phyloP scores from a whole-genome alignment of 2,888 invertebrate species.

The Drosophila monieri region DNA sequence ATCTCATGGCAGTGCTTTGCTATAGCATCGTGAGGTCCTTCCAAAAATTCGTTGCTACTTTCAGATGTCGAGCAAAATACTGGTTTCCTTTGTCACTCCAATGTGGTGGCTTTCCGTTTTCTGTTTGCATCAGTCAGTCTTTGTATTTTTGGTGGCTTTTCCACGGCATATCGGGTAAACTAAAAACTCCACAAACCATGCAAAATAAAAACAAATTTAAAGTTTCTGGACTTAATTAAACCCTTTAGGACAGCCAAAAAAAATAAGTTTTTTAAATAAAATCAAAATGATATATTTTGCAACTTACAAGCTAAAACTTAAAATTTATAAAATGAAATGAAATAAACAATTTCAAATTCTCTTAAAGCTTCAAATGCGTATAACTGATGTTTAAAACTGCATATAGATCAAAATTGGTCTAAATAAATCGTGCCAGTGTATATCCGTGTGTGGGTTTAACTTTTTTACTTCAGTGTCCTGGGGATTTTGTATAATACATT shows the following conservation, averaged over 20 bases:
- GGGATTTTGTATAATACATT: constrained; percentile 73
- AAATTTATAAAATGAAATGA: constrained; percentile 40
- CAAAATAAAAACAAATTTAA: constrained; percentile 18
- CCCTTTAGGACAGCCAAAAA: not conserved
- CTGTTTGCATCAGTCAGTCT: constrained; percentile 35
- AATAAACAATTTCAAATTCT: constrained; percentile 43
- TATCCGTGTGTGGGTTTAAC: constrained; percentile 20
- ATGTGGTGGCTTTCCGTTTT: constrained; percentile 12
- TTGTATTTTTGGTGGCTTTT: constrained; percentile 32
- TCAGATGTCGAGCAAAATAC: constrained; percentile 20
- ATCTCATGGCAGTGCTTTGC: constrained; percentile 34
- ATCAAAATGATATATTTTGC: constrained; percentile 49
- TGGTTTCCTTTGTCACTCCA: not conserved
- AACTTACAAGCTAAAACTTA: constrained; percentile 54
- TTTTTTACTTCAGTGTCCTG: constrained; percentile 11
- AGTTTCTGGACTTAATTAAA: constrained; percentile 2
- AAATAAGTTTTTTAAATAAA: constrained; percentile 35
- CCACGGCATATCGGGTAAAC: constrained; percentile 15
- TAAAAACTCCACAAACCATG: constrained; percentile 3
- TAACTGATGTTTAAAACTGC: constrained; percentile 39
- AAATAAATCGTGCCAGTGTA: constrained; percentile 49
- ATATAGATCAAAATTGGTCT: constrained; percentile 24
- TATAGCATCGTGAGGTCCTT: constrained; percentile 5
- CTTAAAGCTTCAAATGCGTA: constrained; percentile 67
- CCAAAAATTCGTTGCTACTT: constrained; percentile 12